A percentile compares a stretch with the other conserved stretches of the same genome.
These are phyloP conservation scores for Nymphalis polychloros DNA, from an alignment of 2,888 invertebrate species.

Conservation along the genomic window DNA sequence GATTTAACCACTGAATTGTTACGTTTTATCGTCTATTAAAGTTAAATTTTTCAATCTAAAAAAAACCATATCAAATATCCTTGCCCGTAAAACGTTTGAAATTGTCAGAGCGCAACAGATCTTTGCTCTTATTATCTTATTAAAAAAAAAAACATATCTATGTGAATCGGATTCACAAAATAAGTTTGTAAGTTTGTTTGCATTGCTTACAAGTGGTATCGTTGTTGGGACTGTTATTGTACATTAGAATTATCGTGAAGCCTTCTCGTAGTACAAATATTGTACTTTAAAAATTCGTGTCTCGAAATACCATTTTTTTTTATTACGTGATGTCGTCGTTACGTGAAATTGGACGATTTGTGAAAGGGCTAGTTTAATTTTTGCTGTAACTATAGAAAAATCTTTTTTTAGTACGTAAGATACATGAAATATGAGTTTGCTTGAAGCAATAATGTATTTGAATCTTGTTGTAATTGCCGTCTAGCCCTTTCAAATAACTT, in stretches of 20 bases:
- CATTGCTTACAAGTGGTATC: not conserved
- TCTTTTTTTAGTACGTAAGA: too few relatives aligned
- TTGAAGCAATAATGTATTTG: not conserved
- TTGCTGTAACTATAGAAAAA: not conserved
- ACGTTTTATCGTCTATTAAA: too few relatives aligned
- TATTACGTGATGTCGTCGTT: not conserved
- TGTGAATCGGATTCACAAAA: too few relatives aligned
- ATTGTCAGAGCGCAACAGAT: too few relatives aligned
- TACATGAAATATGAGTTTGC: too few relatives aligned
- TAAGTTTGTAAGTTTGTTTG: too few relatives aligned
- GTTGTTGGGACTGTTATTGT: not conserved
- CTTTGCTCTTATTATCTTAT: too few relatives aligned
- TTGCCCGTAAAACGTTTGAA: too few relatives aligned
- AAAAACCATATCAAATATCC: too few relatives aligned
- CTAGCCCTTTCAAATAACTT: not conserved
- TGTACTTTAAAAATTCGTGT: slow-evolving; percentile 1
- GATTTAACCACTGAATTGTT: too few relatives aligned
- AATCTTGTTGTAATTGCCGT: not conserved
- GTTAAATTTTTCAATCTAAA: too few relatives aligned
- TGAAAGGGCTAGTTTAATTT: not conserved
- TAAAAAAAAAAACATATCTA: too few relatives aligned
- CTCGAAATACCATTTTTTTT: not conserved
- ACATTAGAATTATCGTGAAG: not conserved
- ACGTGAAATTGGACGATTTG: not conserved
- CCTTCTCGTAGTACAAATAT: not conserved